phyloP scores from a whole-genome alignment of 1,140 invertebrate genomes.

The Xylocopa sonorina region DNA sequence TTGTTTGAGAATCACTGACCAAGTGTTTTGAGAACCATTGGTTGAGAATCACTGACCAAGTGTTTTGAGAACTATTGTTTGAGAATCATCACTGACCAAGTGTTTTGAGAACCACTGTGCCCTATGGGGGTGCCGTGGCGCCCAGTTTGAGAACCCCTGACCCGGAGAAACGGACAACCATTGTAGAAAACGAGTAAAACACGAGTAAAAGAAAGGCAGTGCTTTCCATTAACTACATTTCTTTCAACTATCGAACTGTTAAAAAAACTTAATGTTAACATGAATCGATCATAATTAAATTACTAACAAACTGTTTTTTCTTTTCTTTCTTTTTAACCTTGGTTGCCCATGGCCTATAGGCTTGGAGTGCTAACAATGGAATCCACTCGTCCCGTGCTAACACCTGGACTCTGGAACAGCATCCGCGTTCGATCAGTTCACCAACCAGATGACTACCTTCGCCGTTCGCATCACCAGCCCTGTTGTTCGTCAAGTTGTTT shows the following conservation, averaged over 20 bases:
- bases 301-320: constrained; percentile 85
- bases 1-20: too few species aligned
- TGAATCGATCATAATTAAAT: constrained; percentile 79
- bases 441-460: constrained; percentile 80
- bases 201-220: constrained; percentile 71
- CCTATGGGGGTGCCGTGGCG: too few species aligned
- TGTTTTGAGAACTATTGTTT: too few species aligned
- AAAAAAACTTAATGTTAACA: constrained; percentile 73
- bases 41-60: too few species aligned
- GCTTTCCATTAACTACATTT: constrained; percentile 78
- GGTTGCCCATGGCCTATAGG: constrained; percentile 85
- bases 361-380: constrained; percentile 87
- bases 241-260: constrained; percentile 76
- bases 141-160: too few species aligned
- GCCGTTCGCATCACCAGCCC: constrained; percentile 81
- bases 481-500: constrained; percentile 79
- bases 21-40: too few species aligned
- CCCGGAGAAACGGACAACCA: too few species aligned
- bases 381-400: constrained; percentile 83
- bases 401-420: constrained; percentile 82
- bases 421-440: constrained; percentile 80
- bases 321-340: constrained; percentile 85
- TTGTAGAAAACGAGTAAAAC: too few species aligned
- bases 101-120: too few species aligned
- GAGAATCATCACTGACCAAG: too few species aligned